These are phyloP conservation scores for Cliona cf. orientalis DNA, from an alignment of 37 sponge, comb jelly and placozoan species.

Conservation along the genomic window DNA sequence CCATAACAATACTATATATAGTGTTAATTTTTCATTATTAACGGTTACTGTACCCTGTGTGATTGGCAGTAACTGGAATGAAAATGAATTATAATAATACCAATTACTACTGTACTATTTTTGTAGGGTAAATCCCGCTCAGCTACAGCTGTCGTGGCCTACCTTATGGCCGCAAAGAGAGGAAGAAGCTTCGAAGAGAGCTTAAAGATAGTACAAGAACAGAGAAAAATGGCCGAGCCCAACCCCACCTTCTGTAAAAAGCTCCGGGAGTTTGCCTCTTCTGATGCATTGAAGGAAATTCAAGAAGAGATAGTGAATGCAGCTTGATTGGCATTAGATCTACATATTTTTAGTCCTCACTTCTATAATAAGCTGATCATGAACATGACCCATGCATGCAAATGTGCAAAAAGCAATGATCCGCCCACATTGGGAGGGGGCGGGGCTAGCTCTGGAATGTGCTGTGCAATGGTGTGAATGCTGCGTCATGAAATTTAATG, in stretches of 20 bases:
- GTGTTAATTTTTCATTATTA: not conserved
- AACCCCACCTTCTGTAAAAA: slow-evolving; percentile 62
- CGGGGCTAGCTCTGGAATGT: too few species aligned
- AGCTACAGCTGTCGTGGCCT: slow-evolving; percentile 76
- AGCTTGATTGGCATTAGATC: not conserved
- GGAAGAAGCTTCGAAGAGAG: slow-evolving; percentile 42
- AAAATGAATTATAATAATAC: not conserved
- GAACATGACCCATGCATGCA: too few species aligned
- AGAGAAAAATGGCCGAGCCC: slow-evolving; percentile 84
- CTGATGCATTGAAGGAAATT: slow-evolving; percentile 40
- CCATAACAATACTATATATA: not conserved
- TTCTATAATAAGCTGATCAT: too few species aligned
- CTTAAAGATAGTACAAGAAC: slow-evolving; percentile 30
- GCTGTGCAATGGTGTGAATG: too few species aligned
- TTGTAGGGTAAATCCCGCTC: slow-evolving; percentile 87
- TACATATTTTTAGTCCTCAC: not conserved
- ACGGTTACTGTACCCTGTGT: not conserved
- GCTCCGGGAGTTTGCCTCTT: slow-evolving; percentile 54
- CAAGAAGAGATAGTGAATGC: too few species aligned
- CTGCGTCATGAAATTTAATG: too few species aligned
- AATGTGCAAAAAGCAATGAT: too few species aligned
- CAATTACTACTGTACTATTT: not conserved
- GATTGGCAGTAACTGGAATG: not conserved
- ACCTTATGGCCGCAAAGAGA: slow-evolving; percentile 59
- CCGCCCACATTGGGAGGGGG: too few species aligned